Evolutionary conservation across 2,888 invertebrate species (phyloP).

Genomic region (Auanema freiburgensis): DNA sequence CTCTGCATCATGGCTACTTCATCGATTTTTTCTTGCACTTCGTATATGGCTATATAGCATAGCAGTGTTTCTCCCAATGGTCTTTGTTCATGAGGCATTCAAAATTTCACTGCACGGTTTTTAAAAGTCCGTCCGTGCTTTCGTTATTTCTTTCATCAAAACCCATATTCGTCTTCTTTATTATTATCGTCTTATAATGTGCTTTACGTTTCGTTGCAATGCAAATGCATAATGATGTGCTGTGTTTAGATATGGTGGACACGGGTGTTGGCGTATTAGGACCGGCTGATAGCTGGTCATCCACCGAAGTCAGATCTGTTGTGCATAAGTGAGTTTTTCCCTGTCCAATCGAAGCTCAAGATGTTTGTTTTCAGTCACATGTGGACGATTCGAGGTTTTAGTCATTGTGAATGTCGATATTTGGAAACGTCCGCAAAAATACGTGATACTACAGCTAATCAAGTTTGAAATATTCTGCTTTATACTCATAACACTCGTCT

Average conservation of each 20-base stretch:
- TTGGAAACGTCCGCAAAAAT: constrained; percentile 61
- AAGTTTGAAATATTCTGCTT: background rate
- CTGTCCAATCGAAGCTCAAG: too few relatives aligned
- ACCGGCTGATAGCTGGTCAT: constrained; percentile 50
- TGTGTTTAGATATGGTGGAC: constrained; percentile 26
- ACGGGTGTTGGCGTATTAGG: constrained; percentile 23
- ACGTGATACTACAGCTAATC: constrained; percentile 41
- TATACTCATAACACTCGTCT: background rate
- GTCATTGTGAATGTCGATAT: constrained; percentile 62
- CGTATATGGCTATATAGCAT: too few relatives aligned
- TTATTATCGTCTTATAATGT: background rate
- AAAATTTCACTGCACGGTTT: background rate
- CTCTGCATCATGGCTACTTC: too few relatives aligned
- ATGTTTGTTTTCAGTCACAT: constrained; percentile 46
- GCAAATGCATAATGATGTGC: too few relatives aligned
- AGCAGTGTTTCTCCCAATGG: too few relatives aligned
- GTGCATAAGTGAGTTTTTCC: constrained; percentile 28
- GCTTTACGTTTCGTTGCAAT: background rate
- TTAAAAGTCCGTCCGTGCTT: background rate
- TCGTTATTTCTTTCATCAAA: background rate
- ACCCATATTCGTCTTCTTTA: background rate
- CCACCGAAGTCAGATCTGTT: constrained; percentile 51
- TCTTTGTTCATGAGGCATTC: background rate
- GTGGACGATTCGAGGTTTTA: constrained; percentile 62
- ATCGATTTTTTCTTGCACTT: too few relatives aligned